Conservation (phyloP, 2,797 vertebrate species). For the Chiloscyllium punctatum region DNA sequence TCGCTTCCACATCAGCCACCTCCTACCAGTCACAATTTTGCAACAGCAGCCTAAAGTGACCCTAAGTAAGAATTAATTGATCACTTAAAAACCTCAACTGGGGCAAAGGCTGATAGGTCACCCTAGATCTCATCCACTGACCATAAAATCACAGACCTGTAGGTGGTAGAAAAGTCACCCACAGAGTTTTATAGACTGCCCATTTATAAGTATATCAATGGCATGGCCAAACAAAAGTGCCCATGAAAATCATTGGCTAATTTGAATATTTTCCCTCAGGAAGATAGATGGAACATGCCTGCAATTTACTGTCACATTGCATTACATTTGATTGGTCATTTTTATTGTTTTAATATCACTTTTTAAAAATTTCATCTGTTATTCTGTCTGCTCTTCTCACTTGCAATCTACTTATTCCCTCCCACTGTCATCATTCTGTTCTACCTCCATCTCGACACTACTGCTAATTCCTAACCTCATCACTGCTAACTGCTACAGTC, state of each 20-base stretch:
- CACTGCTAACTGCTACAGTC: constrained; percentile 61
- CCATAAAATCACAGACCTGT: neutral
- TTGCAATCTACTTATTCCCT: neutral
- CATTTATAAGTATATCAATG: neutral
- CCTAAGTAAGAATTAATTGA: neutral
- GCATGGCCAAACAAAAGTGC: neutral
- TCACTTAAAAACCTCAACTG: neutral
- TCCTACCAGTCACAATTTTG: no score
- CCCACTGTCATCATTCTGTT: neutral
- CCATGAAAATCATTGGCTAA: neutral
- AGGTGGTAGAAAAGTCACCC: neutral
- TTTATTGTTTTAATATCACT: neutral
- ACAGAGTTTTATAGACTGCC: neutral
- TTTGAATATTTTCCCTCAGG: neutral
- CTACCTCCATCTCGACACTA: constrained; percentile 36
- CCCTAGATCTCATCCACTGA: neutral
- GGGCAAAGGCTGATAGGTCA: neutral
- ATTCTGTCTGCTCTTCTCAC: neutral
- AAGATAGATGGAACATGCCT: neutral
- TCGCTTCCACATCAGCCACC: no score
- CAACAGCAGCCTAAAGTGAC: no score
- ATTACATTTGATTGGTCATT: constrained; percentile 3
- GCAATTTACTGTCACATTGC: neutral
- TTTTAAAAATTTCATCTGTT: neutral
- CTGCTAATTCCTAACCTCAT: constrained; percentile 41